These are phyloP conservation scores for Anomalospiza imberbis DNA, from an alignment of 2,797 vertebrate genomes.

Conservation along the genomic window DNA sequence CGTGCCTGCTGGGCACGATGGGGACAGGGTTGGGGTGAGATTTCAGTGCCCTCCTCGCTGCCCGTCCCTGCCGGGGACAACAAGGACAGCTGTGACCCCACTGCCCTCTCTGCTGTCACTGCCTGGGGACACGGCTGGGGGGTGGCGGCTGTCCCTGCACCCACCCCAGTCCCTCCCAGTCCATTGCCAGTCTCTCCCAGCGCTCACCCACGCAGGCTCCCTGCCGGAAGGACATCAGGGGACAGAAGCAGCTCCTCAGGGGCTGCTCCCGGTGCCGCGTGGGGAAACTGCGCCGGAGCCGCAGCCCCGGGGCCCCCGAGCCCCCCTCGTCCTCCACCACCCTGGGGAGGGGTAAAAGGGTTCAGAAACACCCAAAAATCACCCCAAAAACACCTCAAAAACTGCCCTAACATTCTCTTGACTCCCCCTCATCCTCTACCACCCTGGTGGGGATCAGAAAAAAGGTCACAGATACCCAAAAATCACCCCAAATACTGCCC, in stretches of 20 bases:
- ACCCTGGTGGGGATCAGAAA: too few relatives aligned
- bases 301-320: conserved; percentile 75
- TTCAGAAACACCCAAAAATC: neutral
- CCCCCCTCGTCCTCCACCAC: neutral
- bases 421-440: neutral
- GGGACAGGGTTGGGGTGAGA: too few relatives aligned
- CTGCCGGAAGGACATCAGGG: conserved; percentile 96
- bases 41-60: too few relatives aligned
- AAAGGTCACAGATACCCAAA: too few relatives aligned
- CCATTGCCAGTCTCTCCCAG: neutral
- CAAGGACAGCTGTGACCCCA: too few relatives aligned
- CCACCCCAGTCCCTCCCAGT: too few relatives aligned
- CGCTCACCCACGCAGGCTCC: conserved; percentile 89
- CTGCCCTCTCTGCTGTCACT: too few relatives aligned
- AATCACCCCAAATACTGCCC: too few relatives aligned
- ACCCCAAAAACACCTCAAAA: neutral
- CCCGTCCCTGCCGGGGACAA: too few relatives aligned
- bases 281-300: conserved; percentile 90
- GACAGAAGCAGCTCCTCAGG: conserved; percentile 93
- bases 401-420: too few relatives aligned
- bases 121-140: too few relatives aligned
- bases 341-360: neutral
- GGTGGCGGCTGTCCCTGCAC: neutral
- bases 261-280: conserved; percentile 88
- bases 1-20: too few relatives aligned